Base-by-base conservation (phyloP, 2,113 vertebrate species). In the Quiscalus mexicanus region DNA sequence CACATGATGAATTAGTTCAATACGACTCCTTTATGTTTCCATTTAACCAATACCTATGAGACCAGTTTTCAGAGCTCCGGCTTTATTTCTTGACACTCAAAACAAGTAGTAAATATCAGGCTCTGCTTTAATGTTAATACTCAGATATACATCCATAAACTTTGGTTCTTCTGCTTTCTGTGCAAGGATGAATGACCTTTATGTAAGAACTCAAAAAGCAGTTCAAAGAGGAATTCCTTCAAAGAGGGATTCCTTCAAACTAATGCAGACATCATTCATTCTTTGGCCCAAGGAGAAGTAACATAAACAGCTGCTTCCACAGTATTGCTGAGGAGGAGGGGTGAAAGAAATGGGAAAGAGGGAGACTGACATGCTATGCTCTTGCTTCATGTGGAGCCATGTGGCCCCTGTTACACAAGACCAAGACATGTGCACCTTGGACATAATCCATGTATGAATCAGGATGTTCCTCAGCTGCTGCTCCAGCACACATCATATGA, bases 361-460 rank as follows among this genome's bases (percentile, higher is more conserved):
- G 28, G 53, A 71, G 55, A 22, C 65, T 85, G 59, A 27, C 35
- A 42, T 70, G 59, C 19, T 81, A 6, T 67, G 33, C 39, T 93
- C 21, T 63, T 87, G 68, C 27, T 87, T 76, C 73, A 56, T 87
- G 52, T 28, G 30, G 52, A 92, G 68, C 64, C 80, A 78, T 90
- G 80, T 87, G 80, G 64, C 60, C 80, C 27, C 52, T 92, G 80
- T 92, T 93, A 87, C 80, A 87, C 76, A 93, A 92, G 84, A 89
- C 39, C 86, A 80, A 84, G 80, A 84, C 82, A 70, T 71, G 59
- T 74, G 52, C 94, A 96, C 73, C 60, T 95, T 95, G 94, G 94
- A 84, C 50, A 70, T 59, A 62, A 59, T 90, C 85, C 91, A 90
- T 77, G 42, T 18, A 67, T 59, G 55, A 95, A 83, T 94, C n/a